Evolutionary conservation across 2,113 vertebrate genomes (phyloP), one percentile per base, ranked within the genome.

Genomic region (Aplodontia rufa): DNA sequence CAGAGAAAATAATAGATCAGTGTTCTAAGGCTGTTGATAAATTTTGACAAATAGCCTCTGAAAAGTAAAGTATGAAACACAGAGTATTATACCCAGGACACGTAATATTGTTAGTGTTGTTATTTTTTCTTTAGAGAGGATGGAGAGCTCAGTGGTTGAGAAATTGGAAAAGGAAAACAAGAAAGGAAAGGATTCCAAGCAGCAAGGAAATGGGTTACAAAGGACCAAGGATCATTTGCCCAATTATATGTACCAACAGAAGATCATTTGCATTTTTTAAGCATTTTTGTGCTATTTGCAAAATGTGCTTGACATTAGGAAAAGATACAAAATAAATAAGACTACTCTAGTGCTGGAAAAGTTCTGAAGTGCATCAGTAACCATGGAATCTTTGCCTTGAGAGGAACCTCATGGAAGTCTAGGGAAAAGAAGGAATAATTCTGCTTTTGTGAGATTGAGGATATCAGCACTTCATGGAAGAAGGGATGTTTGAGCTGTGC

Each of bases 41-140:
- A 53, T 82, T 94, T 82, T 76, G 42, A 91, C n/a, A 91, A 47
- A 45, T 62, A 94, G 45, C 32, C 69, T 83, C 69, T 83, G 45
- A 76, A 76, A 90, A 26, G 24, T 69, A 32, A 86, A 79, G 11
- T 58, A 69, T 24, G 40, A 26, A 45, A 10, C 14, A 9, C 47
- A 60, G 19, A 75, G 55, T 75, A 90, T 40, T 84, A 8, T 45
- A n/a, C 3, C 24, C 42, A 5, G 9, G 49, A 75, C 8, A 47
- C 4, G 68, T 86, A 26, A 32, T 53, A 45, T 60, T 80, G 37
- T 53, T 47, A 66, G 37, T 35, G 58, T 28, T 55, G 1, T 55
- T 58, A 16, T 66, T 75, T 87, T 87, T 62, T 30, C 19, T 76
- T 32, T 60, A 30, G 76, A 76, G 55, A 30, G 16, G 51, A 60